Percentiles rank a stretch among this genome's conserved stretches.
Evolutionary conservation across 2,888 invertebrate genomes (phyloP).

Genomic region (Empis stercorea): DNA sequence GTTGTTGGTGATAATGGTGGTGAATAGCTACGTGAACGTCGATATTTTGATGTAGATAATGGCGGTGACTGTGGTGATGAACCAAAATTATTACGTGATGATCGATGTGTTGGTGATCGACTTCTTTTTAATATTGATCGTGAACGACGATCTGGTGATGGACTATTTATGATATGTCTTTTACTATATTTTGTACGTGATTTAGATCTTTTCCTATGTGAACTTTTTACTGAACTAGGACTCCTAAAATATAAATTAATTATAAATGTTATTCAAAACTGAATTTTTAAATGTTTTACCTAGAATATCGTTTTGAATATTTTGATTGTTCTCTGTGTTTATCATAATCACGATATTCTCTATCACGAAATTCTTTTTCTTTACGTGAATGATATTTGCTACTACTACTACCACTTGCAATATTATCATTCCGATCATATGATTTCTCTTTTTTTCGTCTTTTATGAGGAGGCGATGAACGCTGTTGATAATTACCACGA

Average conservation of each 20-base stretch:
- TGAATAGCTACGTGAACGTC: constrained; percentile 32
- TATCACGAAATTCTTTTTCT: constrained; percentile 10
- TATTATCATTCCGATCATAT: constrained; percentile 9
- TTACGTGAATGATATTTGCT: neutral
- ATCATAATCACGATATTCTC: constrained; percentile 21
- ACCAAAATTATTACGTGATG: constrained; percentile 17
- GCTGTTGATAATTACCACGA: constrained; percentile 29
- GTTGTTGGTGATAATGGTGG: constrained; percentile 31
- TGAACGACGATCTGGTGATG: constrained; percentile 28
- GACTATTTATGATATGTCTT: constrained; percentile 24
- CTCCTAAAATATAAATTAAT: constrained; percentile 20
- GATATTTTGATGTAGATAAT: constrained; percentile 22
- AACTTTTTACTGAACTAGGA: constrained; percentile 24
- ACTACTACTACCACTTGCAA: too few relatives aligned
- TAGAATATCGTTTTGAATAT: constrained; percentile 24
- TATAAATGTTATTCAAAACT: too few relatives aligned
- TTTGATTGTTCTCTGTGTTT: constrained; percentile 29
- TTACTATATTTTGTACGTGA: constrained; percentile 30
- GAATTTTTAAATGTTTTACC: constrained; percentile 15
- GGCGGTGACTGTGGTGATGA: constrained; percentile 18
- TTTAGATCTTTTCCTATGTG: constrained; percentile 22
- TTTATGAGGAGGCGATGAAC: constrained; percentile 30
- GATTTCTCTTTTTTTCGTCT: constrained; percentile 27
- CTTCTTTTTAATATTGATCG: constrained; percentile 1
- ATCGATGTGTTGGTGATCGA: constrained; percentile 5